Evolutionary conservation across 37 sponge, comb jelly and placozoan genomes (phyloP).

Genomic region (Petrosia ficiformis): DNA sequence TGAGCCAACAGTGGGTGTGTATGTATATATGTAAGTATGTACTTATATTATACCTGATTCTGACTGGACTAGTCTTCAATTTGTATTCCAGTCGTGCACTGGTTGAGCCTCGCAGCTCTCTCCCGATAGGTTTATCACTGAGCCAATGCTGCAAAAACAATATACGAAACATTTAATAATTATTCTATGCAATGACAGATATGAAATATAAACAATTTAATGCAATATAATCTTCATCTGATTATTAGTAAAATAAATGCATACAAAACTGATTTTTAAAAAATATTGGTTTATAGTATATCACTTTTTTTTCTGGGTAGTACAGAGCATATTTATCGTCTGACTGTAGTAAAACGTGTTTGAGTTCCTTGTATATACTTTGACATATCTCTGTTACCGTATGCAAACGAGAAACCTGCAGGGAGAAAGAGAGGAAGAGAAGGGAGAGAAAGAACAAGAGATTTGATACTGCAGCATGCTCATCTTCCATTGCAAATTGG

Average conservation of each 20-base stretch:
- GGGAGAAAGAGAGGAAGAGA: no score
- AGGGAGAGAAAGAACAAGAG: no score
- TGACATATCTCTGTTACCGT: constrained; percentile 14
- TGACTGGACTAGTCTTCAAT: not conserved
- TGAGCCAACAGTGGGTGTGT: not conserved
- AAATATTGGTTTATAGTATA: no score
- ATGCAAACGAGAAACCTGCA: constrained; percentile 44
- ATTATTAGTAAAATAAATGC: no score
- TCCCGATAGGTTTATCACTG: not conserved
- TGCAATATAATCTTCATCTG: not conserved
- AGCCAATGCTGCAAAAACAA: not conserved
- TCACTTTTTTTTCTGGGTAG: constrained; percentile 61
- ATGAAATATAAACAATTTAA: not conserved
- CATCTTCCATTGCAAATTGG: no score
- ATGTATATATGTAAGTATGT: no score
- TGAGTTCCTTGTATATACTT: constrained; percentile 23
- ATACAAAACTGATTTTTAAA: no score
- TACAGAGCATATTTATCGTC: constrained; percentile 29
- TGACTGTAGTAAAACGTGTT: constrained; percentile 16
- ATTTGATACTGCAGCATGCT: no score
- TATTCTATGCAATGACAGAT: not conserved
- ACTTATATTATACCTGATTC: not conserved
- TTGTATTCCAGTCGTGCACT: not conserved
- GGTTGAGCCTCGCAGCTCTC: not conserved
- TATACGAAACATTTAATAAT: not conserved